Evolutionary conservation across 2,888 invertebrate species (phyloP), one percentile per base, ranked within the genome.

Genomic region (Venusia cambrica): DNA sequence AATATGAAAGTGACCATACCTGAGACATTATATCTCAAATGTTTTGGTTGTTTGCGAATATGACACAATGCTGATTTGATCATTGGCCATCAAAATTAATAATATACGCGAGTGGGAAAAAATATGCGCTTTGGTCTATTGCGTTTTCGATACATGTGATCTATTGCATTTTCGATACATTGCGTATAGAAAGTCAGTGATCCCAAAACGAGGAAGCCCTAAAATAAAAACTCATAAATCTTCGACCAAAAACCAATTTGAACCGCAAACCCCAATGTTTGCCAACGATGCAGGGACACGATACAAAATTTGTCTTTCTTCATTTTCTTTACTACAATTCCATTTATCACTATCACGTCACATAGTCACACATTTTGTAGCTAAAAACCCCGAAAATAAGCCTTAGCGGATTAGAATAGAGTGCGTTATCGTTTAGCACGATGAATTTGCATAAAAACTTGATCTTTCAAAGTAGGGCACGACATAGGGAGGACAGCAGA

Each of bases 241-340:
- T 43, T 34, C 24, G 15, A 10, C 25, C 38, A 46, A 38, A 43
- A 48, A 45, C 30, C 45, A 46, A 56, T 54, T 40, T 51, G 39
- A 40, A 26, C 37, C 39, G 21, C 45, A 39, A 49, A 51, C 54
- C 52, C 56, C 59, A 66, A 69, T 72, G 62, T 62, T 57, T 41
- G 48, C 51, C 64, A 69, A 71, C 66, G 68, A 66, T 62, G 62
- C 62, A 54, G 48, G 57, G 67, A 67, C 66, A 65, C 57, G 68
- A 59, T 64, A 67, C 68, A 61, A 73, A 70, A 73, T 74, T 74
- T 74, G 72, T 75, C 73, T 69, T 68, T 62, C 61, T 61, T 61
- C 59, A 56, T 72, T 69, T 68, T 62, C 61, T 61, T 61, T 60
- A 56, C 48, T 52, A 48, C 55, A 45, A 39, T 25, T 38, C 56